Base-by-base conservation (phyloP, 37 sponge, comb jelly and placozoan species). In the Crambe crambe region DNA sequence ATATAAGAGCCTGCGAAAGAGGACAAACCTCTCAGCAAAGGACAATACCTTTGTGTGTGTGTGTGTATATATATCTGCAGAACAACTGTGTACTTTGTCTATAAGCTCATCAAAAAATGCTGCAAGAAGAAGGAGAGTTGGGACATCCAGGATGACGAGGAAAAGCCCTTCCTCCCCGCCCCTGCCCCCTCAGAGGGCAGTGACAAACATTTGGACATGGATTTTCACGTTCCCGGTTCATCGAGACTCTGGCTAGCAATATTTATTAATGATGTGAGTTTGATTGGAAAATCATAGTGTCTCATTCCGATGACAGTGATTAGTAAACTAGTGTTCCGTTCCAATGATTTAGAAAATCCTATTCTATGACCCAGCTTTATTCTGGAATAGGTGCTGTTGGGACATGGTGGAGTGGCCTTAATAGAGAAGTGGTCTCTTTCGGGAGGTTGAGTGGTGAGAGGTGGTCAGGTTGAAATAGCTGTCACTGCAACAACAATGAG, bases 181-280 rank as follows among this genome's bases (percentile, higher is more conserved):
- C n/a, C n/a, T n/a, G n/a, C n/a, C n/a, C n/a, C 63, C 15, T 61
- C 63, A 20, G 25, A 29, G 63, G 63, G 15, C 25, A 61, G 63
- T 29, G 30, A 61, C 29, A 21, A 8, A 20, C 18, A 20, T 35
- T 32, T 17, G 10, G 38, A 69, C 47, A 72, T 72, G 12, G 42
- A 29, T 72, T 72, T 42, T 47, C 12, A 83, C 84, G 67, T 77
- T 29, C 80, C 85, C 15, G 94, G 94, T 73, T 89, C 22, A 59
- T 79, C 9, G 94, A 89, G 72, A 89, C 90, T 0, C 67, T 65
- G 67, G 35, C 68, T 20, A 17, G 90, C 94, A 32, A 85, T 80
- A 56, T 89, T 78, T 72, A 89, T 93, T 1, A 68, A 79, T 15
- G 68, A 89, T 78, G 94, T 91, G 60, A 83, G 87, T 69, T 12